Base-by-base conservation (phyloP, 2,797 vertebrate species). In the Platyrinchus mystaceus region DNA sequence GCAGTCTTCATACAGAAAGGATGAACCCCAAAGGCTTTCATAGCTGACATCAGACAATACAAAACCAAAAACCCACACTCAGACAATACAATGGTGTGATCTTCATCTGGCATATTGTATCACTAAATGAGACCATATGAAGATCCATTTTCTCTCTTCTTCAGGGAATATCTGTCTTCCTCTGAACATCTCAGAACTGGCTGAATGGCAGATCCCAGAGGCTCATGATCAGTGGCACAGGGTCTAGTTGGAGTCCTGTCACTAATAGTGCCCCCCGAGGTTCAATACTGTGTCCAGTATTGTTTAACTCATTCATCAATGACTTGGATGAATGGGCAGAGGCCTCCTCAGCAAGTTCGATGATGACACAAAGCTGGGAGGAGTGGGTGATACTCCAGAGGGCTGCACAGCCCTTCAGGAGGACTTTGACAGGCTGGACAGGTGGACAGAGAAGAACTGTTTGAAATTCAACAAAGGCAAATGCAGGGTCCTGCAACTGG, bases 111-210 rank as follows among this genome's bases (percentile, higher is more conserved):
- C 36, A 62, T 80, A 71, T 30, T 87, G 30, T 67, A 85, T 68
- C 64, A 47, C 79, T 96, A 96, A 96, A 93, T 85, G 9, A 95
- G 68, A 95, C 78, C 95, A 97, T 84, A 93, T 93, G 89, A 95
- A 92, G 56, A 90, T 64, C 44, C 30, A 26, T 90, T 91, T 84
- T 81, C 49, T 85, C 56, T 81, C 62, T 90, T 94, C 79, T 90
- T 85, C 47, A 86, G 58, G 46, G 60, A 84, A 53, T 69, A 75
- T 74, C 60, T 71, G 14, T 81, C n/a, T 75, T 87, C 36, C 14
- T 62, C 66, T 89, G 64, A 85, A 60, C 47, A 71, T 32, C 16
- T 59, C 52, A 67, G 74, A 90, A 41, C 9, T 9, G 26, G 13
- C 13, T 73, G 39, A 66, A 84, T 34, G 21, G 59, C 59, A 66